Evolutionary conservation across 2,888 invertebrate species (phyloP), one percentile per base, ranked within the genome.

Genomic region (Sminthurinus aureus): DNA sequence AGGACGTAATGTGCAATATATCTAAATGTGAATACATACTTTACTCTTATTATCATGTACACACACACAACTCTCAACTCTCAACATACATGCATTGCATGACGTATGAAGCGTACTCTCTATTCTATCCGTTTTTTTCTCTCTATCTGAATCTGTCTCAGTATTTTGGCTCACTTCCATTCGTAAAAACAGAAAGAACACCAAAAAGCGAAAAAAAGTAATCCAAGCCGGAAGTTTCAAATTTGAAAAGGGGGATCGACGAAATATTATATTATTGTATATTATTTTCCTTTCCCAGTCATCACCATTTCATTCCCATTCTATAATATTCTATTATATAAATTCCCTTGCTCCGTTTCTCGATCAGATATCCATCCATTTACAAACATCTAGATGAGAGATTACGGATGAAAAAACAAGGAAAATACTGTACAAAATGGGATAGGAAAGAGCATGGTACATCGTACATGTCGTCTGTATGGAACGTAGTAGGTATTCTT

Each of bases 161-260:
- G 76, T 76, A 50, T 52, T 71, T 81, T 81, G 81, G 81, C 81
- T 74, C 81, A 12, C 64, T 75, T 81, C 81, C 81, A 81, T 73
- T 80, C 52, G 58, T 67, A 79, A n/a, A 69, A 81, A 26, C 74
- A 74, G 64, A 20, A 51, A 26, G n/a, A 75, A 38, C 52, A 52
- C 18, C 15, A 52, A 66, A 76, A 67, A 73, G 24, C 24, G 51
- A 58, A 73, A 73, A 76, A 82, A 69, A 51, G 52, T 82, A 78
- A 82, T 82, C 78, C 82, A 82, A 78, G 82, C 82, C 82, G 82
- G 82, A 82, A 82, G 82, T 78, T 82, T 77, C 67, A 77, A 82
- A 78, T 78, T 82, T 82, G 78, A 82, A 69, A 22, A 82, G 76
- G 82, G 77, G 78, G 71, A 69, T 82, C 58, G 69, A 82, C 76